phyloP scores from a whole-genome alignment of 1,140 invertebrate genomes.

The Drosophila pandora region DNA sequence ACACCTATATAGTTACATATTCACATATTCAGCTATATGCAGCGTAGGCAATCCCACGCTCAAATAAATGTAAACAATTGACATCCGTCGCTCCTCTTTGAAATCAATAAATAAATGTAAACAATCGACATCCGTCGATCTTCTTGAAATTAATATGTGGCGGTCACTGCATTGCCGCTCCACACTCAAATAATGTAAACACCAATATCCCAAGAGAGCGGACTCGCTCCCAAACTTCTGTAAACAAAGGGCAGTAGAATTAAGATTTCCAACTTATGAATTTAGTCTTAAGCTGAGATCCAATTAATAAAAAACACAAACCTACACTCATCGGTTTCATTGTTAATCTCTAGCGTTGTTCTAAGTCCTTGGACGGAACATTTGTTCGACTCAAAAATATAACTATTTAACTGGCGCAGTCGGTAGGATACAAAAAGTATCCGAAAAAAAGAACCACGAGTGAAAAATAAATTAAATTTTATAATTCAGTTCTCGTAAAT shows the following conservation, averaged over 20 bases:
- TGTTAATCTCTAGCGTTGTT: slow-evolving; percentile 2
- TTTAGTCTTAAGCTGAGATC: slow-evolving; percentile 9
- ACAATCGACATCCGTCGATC: no score
- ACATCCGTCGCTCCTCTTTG: no score
- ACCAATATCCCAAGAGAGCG: no score
- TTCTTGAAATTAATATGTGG: no score
- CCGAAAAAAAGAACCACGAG: slow-evolving; percentile 6
- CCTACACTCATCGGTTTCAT: background rate
- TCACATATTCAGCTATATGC: no score
- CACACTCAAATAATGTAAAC: background rate
- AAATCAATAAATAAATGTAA: no score
- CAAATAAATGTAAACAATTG: no score
- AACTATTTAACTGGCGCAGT: slow-evolving; percentile 5
- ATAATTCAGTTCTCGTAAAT: slow-evolving; percentile 14
- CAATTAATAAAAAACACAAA: background rate
- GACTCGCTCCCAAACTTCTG: slow-evolving; percentile 5
- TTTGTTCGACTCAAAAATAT: slow-evolving; percentile 3
- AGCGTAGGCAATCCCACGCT: no score
- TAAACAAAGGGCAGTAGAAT: slow-evolving; percentile 6
- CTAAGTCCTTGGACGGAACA: background rate
- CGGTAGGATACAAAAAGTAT: slow-evolving; percentile 13
- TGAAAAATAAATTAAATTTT: slow-evolving; percentile 19
- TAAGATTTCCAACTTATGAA: background rate
- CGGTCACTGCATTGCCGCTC: no score
- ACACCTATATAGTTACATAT: no score